These are phyloP conservation scores for Rhegmatorhina hoffmannsi DNA, from an alignment of 2,113 vertebrate genomes.

Conservation along the genomic window DNA sequence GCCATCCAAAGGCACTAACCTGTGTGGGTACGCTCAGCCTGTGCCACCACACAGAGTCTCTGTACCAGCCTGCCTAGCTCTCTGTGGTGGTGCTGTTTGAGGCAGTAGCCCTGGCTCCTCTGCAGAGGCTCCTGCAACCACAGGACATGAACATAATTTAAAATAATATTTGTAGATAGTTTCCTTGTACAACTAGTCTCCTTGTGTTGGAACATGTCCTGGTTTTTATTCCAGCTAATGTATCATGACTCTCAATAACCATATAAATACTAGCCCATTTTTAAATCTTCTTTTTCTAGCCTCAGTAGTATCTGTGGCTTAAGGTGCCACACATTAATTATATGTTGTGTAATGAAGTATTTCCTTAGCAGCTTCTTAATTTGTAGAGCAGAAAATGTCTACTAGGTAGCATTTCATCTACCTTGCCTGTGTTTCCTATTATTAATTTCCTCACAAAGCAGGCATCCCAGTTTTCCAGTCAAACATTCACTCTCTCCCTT, in stretches of 20 bases:
- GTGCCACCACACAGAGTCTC: accelerated
- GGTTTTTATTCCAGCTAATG: neutral
- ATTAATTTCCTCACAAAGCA: constrained; percentile 9
- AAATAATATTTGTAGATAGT: neutral
- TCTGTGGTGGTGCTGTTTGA: neutral
- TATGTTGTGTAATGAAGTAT: neutral
- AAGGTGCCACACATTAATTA: constrained; percentile 23
- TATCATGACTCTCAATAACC: neutral
- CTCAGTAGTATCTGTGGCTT: constrained; percentile 37
- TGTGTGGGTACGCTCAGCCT: accelerated
- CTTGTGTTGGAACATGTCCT: neutral
- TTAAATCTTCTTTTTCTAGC: neutral
- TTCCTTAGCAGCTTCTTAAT: constrained; percentile 43
- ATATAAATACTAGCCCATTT: neutral
- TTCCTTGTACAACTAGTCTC: neutral
- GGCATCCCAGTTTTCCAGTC: neutral
- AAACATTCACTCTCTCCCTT: neutral
- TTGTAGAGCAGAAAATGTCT: neutral
- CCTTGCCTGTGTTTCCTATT: neutral
- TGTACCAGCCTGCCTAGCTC: accelerated
- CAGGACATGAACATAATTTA: neutral
- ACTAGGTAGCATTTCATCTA: neutral
- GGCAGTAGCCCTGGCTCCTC: neutral
- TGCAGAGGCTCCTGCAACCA: neutral
- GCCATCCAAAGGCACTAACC: neutral